A percentile compares a stretch with the other conserved stretches of the same genome.
Conservation (phyloP, 2,113 vertebrate species). For the Siniperca knerii region DNA sequence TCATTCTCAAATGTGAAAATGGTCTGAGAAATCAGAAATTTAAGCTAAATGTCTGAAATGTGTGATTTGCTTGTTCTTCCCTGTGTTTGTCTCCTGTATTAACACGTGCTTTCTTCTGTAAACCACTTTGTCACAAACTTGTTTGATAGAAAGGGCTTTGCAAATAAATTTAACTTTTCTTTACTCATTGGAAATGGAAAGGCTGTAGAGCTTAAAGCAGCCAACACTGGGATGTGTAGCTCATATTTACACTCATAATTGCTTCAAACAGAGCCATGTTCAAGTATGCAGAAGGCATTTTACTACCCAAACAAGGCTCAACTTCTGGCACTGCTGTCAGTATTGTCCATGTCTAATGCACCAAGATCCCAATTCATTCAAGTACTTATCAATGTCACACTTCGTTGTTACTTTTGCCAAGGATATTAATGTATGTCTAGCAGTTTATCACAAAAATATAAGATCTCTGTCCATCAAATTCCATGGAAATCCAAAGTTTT, state of each 20-base stretch:
- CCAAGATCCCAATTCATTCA: neutral
- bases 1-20: too few relatives aligned
- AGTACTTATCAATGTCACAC: neutral
- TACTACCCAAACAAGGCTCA: slow-evolving; percentile 20
- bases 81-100: neutral
- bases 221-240: slow-evolving; percentile 4
- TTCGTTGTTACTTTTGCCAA: neutral
- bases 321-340: slow-evolving; percentile 21
- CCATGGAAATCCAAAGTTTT: neutral
- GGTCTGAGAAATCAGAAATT: too few relatives aligned
- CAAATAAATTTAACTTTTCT: slow-evolving; percentile 44
- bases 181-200: slow-evolving; percentile 40
- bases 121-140: slow-evolving; percentile 39
- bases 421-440: neutral
- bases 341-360: neutral
- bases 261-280: slow-evolving; percentile 53
- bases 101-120: slow-evolving; percentile 32
- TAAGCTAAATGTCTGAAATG: neutral
- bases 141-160: slow-evolving; percentile 32
- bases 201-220: slow-evolving; percentile 24
- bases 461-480: neutral
- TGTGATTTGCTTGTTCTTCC: neutral
- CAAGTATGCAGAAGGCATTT: slow-evolving; percentile 29
- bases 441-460: neutral
- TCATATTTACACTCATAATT: slow-evolving; percentile 49